phyloP scores from a whole-genome alignment of 2,888 invertebrate species.

The Heteropelma amictum region DNA sequence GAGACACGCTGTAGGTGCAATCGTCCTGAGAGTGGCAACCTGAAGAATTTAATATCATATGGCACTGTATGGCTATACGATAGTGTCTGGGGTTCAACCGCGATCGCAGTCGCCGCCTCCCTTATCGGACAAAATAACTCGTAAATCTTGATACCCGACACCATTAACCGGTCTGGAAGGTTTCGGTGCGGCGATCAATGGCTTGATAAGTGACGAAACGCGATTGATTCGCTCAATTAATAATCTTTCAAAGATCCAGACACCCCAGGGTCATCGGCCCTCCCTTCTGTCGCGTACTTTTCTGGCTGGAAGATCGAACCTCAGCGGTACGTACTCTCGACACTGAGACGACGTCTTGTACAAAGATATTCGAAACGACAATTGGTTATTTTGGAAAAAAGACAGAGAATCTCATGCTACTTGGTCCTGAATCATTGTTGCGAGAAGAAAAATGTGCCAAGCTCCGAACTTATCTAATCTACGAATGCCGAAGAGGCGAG shows the following conservation, averaged over 20 bases:
- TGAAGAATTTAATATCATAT: slow-evolving; percentile 10
- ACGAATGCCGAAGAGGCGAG: no score
- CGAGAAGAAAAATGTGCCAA: no score
- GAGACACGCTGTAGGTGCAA: slow-evolving; percentile 8
- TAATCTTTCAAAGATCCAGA: slow-evolving; percentile 59
- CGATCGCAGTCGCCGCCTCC: slow-evolving; percentile 19
- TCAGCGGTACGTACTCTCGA: no score
- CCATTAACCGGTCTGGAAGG: slow-evolving; percentile 54
- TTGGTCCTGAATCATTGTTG: no score
- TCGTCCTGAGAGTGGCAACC: not conserved
- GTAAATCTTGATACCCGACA: slow-evolving; percentile 54
- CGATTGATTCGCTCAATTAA: slow-evolving; percentile 70
- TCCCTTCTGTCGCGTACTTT: not conserved
- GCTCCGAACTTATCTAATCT: no score
- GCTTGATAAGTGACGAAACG: slow-evolving; percentile 58
- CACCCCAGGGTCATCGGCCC: not conserved
- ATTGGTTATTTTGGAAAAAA: no score
- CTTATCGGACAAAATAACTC: slow-evolving; percentile 53
- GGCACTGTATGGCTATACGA: not conserved
- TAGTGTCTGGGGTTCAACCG: not conserved
- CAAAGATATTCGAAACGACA: no score
- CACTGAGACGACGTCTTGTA: no score
- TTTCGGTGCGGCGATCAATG: slow-evolving; percentile 48
- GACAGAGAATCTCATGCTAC: no score
- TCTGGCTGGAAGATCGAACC: not conserved